These are phyloP conservation scores for Misgurnus mizolepis DNA, from an alignment of 2,113 vertebrate genomes.

Conservation along the genomic window DNA sequence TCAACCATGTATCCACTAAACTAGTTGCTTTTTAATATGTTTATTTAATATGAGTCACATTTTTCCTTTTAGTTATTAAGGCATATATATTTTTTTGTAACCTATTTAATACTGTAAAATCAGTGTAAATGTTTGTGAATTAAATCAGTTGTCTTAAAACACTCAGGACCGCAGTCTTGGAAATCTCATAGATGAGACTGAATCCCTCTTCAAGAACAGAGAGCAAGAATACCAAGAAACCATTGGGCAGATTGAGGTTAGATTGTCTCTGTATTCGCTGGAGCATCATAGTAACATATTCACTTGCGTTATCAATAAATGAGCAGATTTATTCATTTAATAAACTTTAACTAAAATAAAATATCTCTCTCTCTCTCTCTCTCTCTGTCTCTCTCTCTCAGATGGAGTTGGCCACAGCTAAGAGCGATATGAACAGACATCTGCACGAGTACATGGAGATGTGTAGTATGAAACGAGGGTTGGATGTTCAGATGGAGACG, in stretches of 20 bases:
- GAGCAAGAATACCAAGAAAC: slow-evolving; percentile 97
- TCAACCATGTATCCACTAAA: no score
- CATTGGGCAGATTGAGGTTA: slow-evolving; percentile 96
- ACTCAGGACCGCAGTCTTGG: slow-evolving; percentile 91
- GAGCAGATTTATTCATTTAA: no score
- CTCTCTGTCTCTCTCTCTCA: slow-evolving; percentile 50
- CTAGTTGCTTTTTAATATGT: no score
- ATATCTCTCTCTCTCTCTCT: slow-evolving; percentile 4
- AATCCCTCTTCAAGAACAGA: slow-evolving; percentile 93
- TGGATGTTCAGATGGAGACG: slow-evolving; percentile 88
- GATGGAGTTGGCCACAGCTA: slow-evolving; percentile 89
- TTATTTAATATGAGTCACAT: no score
- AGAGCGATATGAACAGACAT: slow-evolving; percentile 92
- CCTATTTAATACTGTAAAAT: no score
- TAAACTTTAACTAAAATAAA: no score
- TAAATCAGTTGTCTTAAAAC: slow-evolving; percentile 55
- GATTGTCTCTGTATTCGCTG: background rate
- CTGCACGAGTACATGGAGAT: slow-evolving; percentile 95
- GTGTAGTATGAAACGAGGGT: slow-evolving; percentile 92
- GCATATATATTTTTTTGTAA: no score
- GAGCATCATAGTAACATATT: background rate
- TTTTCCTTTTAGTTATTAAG: no score
- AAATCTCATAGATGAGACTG: slow-evolving; percentile 92
- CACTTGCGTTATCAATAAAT: no score
- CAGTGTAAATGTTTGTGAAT: background rate